A percentile compares a stretch with the other conserved stretches of the same genome.
These are phyloP conservation scores for Motacilla alba DNA, from an alignment of 2,113 vertebrate species.

Conservation along the genomic window DNA sequence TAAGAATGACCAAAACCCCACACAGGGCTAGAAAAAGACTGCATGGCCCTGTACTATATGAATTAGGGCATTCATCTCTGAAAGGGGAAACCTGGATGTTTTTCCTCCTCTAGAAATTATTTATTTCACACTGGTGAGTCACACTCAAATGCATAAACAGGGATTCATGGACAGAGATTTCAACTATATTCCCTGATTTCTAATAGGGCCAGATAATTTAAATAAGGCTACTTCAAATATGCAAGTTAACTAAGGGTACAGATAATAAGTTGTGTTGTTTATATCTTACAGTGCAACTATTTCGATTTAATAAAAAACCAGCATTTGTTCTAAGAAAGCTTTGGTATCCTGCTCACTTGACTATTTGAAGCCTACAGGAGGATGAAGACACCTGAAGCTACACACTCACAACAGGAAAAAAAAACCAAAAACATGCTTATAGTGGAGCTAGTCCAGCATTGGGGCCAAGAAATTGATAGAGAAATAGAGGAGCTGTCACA, in stretches of 20 bases:
- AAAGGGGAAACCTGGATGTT: not conserved
- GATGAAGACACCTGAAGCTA: not conserved
- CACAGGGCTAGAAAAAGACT: not conserved
- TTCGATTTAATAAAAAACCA: not conserved
- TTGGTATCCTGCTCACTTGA: not conserved
- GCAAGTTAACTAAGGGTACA: not conserved
- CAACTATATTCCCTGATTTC: not conserved
- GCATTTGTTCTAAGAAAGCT: not conserved
- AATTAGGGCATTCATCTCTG: not conserved
- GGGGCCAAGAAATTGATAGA: not conserved
- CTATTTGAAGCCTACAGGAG: not conserved
- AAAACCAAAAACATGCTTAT: not conserved
- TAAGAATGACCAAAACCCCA: not conserved
- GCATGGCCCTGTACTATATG: no score
- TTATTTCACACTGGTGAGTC: not conserved
- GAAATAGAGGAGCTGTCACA: not conserved
- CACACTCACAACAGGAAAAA: not conserved
- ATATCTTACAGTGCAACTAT: not conserved
- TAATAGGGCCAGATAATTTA: not conserved
- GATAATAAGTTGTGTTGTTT: not conserved
- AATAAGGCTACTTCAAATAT: not conserved
- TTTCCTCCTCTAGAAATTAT: not conserved
- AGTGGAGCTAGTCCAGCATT: not conserved
- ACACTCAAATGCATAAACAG: not conserved
- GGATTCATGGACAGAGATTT: not conserved